These are phyloP conservation scores for Drosophila kanekoi DNA, from an alignment of 2,888 invertebrate species.

Conservation along the genomic window DNA sequence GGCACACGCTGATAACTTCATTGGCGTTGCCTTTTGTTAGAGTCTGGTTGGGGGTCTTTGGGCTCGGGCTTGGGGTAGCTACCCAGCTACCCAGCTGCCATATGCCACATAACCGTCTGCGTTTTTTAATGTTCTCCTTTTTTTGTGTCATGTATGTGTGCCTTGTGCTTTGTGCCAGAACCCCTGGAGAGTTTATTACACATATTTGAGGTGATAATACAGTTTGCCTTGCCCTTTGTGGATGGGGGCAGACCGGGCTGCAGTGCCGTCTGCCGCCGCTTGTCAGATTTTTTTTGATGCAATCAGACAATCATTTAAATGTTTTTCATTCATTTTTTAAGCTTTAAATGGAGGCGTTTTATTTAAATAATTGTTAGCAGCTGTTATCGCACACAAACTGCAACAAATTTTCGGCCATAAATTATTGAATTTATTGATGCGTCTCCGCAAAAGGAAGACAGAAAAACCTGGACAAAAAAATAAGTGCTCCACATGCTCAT, in stretches of 20 bases:
- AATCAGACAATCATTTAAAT: slow-evolving; percentile 45
- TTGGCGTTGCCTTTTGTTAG: slow-evolving; percentile 69
- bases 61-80: slow-evolving; percentile 1
- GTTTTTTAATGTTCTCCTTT: slow-evolving; percentile 36
- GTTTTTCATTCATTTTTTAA: slow-evolving; percentile 2
- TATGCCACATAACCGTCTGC: slow-evolving; percentile 56
- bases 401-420: slow-evolving; percentile 58
- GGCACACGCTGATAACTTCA: slow-evolving; percentile 77
- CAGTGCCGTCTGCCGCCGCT: slow-evolving; percentile 37
- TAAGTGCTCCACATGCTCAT: slow-evolving; percentile 45
- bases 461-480: slow-evolving; percentile 11
- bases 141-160: slow-evolving; percentile 40
- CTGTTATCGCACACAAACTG: slow-evolving; percentile 63
- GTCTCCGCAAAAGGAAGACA: slow-evolving; percentile 29
- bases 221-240: slow-evolving; percentile 54
- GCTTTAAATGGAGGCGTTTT: slow-evolving; percentile 50
- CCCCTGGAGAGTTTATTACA: slow-evolving; percentile 77
- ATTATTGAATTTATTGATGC: slow-evolving; percentile 72
- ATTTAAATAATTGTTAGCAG: slow-evolving; percentile 72
- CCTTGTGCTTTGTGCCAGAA: slow-evolving; percentile 51
- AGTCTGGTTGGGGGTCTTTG: slow-evolving; percentile 34
- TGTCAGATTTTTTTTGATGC: slow-evolving; percentile 42
- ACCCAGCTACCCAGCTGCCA: slow-evolving; percentile 43
- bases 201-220: slow-evolving; percentile 81
- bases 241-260: neutral